Evolutionary conservation across 2,113 vertebrate genomes (phyloP), one percentile per base, ranked within the genome.

Genomic region (Aplodontia rufa): DNA sequence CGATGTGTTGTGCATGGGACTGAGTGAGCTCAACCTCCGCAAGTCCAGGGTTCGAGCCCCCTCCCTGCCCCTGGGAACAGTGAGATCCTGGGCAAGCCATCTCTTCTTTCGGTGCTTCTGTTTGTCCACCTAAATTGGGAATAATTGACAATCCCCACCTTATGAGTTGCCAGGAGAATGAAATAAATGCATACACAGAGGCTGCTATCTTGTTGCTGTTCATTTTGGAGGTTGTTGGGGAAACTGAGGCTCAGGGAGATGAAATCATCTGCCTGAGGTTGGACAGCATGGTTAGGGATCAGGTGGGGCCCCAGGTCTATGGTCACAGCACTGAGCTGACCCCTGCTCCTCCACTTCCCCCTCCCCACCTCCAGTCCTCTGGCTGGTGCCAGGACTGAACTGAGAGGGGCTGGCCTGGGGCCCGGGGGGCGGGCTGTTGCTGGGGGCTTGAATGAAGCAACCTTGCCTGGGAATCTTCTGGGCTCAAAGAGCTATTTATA

Each of bases 401-500:
- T 93, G 71, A 51, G 35, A 91, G 91, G 85, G 55, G 11, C 97
- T 97, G 94, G 97, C 96, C 58, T 1, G 10, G 24, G 68, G 93
- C 95, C 96, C 87, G 12, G 78, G 64, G 64, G 74, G 60, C 3
- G 3, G 76, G 30, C 78, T 88, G 96, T 96, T 97, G 97, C 95
- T 6, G 12, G 94, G 96, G 93, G 45, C 87, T 86, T 80, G 69
- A 91, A 92, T 91, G 91, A 68, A 49, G 88, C 53, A 75, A 30
- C 58, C 78, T 93, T 42, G 92, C 97, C 94, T 97, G 96, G 94
- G 92, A 96, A 96, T 94, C 93, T 47, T 32, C 14, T 45, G 81
- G 90, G 71, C 90, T 97, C 96, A 96, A 96, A 96, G 95, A 90
- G 81, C 95, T 96, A 93, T 97, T 97, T 97, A 94, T 89, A 96